Conservation (phyloP, 2,888 invertebrate genomes). For the Heliconius hortense region DNA sequence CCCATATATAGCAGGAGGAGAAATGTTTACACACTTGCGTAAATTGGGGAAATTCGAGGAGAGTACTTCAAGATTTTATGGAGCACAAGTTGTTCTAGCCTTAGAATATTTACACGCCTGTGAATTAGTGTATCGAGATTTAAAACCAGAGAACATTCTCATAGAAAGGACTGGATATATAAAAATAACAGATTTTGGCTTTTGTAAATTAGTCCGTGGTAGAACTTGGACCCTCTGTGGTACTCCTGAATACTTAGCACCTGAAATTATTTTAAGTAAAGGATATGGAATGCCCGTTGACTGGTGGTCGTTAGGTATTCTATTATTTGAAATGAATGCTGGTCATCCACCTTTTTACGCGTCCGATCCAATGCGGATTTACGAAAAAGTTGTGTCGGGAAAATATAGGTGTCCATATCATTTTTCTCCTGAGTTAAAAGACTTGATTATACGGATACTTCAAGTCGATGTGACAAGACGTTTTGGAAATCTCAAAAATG, state of each 20-base stretch:
- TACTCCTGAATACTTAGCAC: constrained; percentile 98
- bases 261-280: constrained; percentile 94
- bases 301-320: constrained; percentile 97
- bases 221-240: constrained; percentile 97
- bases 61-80: constrained; percentile 91
- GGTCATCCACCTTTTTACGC: constrained; percentile 97
- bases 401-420: constrained; percentile 92
- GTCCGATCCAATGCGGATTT: constrained; percentile 96
- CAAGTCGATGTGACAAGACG: constrained; percentile 83
- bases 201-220: constrained; percentile 89
- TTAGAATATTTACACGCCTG: constrained; percentile 95
- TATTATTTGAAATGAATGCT: constrained; percentile 94
- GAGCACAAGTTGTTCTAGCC: constrained; percentile 93
- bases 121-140: constrained; percentile 93
- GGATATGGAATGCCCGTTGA: constrained; percentile 96
- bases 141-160: constrained; percentile 96
- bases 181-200: constrained; percentile 96
- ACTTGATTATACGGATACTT: constrained; percentile 89
- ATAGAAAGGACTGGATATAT: constrained; percentile 90
- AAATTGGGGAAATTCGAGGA: constrained; percentile 87
- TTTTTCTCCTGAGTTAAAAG: constrained; percentile 90
- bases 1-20: constrained; percentile 92
- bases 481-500: constrained; percentile 94
- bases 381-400: constrained; percentile 95
- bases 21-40: constrained; percentile 90